Base-by-base conservation (phyloP, 2,113 vertebrate species). In the Cyprinodon tularosa region DNA sequence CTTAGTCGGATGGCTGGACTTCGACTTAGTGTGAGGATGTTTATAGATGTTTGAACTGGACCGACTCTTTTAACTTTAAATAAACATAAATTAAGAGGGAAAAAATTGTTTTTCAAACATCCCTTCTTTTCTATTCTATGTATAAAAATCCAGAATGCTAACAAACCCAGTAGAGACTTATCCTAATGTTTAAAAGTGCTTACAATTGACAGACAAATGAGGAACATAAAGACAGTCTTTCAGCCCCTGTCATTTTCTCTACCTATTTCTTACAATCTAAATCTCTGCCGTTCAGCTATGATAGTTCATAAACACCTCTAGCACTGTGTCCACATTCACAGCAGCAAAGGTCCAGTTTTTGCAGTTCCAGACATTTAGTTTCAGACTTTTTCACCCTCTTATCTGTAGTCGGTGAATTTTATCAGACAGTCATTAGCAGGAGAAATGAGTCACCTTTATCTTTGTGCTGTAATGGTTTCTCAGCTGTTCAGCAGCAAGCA, bases 241-340 rank as follows among this genome's bases (percentile, higher is more conserved):
- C 12, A 7, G 12, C 9, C 29, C 67, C 53, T 64, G 22, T 22
- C 50, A 8, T 70, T 0, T 61, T 63, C 12, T 63, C 14, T 39
- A 3, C 3, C 29, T 12, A 38, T 74, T 71, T 40, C 53, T 12
- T 61, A 11, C 40, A 62, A 69, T 61, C 63, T 48, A 62, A 82
- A 59, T 69, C 15, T 45, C 50, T 37, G 14, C 53, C 2, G 20
- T 53, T 37, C 40, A 39, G 39, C 20, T 45, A 40, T 6, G 45
- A 80, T 76, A 47, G 59, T 48, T 42, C 4, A 12, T 11, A 15
- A 45, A 47, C 40, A 68, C 64, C 50, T 76, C 4, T 9, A 20
- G 50, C 17, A 57, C n/a, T 57, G 63, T 87, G 73, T 77, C 50
- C 17, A 8, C 53, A 63, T 74, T 72, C 63, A 74, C 73, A 84